These are phyloP conservation scores for Clarias magur DNA, from an alignment of 2,113 vertebrate genomes.

Conservation along the genomic window DNA sequence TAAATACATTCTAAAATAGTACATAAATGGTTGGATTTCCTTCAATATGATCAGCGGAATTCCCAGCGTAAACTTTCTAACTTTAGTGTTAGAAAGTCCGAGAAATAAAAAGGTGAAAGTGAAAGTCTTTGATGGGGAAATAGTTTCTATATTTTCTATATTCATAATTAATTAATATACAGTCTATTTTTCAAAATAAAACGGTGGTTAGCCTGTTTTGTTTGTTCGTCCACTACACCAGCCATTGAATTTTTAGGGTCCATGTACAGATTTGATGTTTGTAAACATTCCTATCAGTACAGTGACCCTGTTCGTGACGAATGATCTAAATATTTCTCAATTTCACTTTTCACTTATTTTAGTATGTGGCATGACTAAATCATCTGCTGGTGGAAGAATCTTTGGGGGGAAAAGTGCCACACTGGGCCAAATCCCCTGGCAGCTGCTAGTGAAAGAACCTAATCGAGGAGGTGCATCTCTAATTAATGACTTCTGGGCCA, in stretches of 20 bases:
- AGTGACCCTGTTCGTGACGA: background rate
- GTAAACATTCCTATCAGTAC: background rate
- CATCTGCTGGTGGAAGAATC: conserved; percentile 64
- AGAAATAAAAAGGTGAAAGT: too few relatives aligned
- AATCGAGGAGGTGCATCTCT: conserved; percentile 79
- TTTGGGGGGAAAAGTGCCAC: conserved; percentile 71
- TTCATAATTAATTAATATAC: too few relatives aligned
- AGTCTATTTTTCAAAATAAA: background rate
- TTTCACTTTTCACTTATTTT: conserved; percentile 21
- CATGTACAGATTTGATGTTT: background rate
- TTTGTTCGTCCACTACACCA: too few relatives aligned
- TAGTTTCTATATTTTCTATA: too few relatives aligned
- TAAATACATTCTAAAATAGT: background rate
- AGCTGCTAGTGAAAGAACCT: conserved; percentile 65
- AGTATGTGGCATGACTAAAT: conserved; percentile 82
- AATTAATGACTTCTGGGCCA: conserved; percentile 85
- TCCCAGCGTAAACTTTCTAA: too few relatives aligned
- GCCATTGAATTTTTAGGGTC: background rate
- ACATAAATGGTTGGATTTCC: too few relatives aligned
- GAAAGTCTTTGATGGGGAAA: too few relatives aligned
- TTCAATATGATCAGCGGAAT: too few relatives aligned
- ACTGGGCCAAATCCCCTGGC: conserved; percentile 85
- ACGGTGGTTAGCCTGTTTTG: background rate
- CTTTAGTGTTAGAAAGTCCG: too few relatives aligned
- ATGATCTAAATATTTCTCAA: background rate